phyloP scores from a whole-genome alignment of 2,797 vertebrate genomes.

The Propithecus deckenii region DNA sequence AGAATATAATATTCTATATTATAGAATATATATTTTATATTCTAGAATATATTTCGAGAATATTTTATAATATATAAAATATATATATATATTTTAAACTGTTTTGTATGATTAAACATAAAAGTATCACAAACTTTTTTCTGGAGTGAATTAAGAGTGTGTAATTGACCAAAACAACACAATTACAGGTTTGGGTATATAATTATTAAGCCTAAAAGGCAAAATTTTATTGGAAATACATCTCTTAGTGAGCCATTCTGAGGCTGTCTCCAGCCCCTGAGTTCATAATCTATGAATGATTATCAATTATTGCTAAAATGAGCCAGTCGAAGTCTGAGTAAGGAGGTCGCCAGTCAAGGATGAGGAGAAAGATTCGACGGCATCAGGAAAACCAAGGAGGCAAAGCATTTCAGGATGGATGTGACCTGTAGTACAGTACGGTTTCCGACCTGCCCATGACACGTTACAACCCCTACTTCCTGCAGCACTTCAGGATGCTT shows the following conservation, averaged over 20 bases:
- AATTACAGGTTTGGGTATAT: neutral
- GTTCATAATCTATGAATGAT: neutral
- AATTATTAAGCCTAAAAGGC: neutral
- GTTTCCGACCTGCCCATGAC: rapidly evolving
- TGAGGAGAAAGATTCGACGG: rapidly evolving
- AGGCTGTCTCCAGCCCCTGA: neutral
- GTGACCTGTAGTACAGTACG: rapidly evolving
- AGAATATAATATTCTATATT: too few relatives aligned
- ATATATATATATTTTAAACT: neutral
- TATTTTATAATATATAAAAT: too few relatives aligned
- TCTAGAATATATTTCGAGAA: too few relatives aligned
- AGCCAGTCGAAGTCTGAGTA: neutral
- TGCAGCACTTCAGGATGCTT: rapidly evolving
- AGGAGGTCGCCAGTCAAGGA: neutral
- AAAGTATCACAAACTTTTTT: neutral
- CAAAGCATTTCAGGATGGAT: neutral
- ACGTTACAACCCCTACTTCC: rapidly evolving
- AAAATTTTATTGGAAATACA: neutral
- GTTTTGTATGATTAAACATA: neutral
- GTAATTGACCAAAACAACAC: neutral
- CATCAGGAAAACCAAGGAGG: rapidly evolving
- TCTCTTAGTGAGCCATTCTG: too few relatives aligned
- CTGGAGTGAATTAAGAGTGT: neutral
- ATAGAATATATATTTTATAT: too few relatives aligned
- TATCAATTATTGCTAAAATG: neutral